Conservation (phyloP, 2,888 invertebrate species). For the Lasius fuliginosus region DNA sequence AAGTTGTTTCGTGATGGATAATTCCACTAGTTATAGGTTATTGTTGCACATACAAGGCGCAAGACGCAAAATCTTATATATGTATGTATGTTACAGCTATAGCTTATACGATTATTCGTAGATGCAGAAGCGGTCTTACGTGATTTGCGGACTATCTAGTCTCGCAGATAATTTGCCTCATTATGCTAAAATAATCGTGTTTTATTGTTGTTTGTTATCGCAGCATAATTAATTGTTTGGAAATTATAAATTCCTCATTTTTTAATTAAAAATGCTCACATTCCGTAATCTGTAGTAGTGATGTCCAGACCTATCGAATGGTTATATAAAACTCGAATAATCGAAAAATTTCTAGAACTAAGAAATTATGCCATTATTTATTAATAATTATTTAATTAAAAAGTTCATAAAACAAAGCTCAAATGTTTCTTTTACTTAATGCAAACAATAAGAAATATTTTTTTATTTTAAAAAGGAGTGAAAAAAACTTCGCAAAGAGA, state of each 20-base stretch:
- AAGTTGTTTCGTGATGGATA: background rate
- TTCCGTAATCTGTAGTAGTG: background rate
- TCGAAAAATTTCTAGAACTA: background rate
- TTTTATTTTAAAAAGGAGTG: background rate
- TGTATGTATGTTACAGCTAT: background rate
- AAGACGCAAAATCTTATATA: background rate
- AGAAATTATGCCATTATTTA: background rate
- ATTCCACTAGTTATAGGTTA: background rate
- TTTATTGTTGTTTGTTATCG: slow-evolving; percentile 8
- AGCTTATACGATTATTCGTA: slow-evolving; percentile 24
- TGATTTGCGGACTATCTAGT: slow-evolving; percentile 4
- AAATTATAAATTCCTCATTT: background rate
- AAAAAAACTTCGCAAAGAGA: background rate
- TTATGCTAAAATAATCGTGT: slow-evolving; percentile 12
- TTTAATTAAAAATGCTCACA: background rate
- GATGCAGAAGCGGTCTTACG: background rate
- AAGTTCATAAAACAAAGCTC: background rate
- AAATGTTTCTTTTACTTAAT: background rate
- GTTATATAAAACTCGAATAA: background rate
- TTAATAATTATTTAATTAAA: background rate
- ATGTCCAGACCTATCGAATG: background rate
- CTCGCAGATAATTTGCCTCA: background rate
- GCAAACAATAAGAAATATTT: background rate
- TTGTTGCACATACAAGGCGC: background rate
- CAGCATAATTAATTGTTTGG: background rate